These are phyloP conservation scores for Rhinolophus sinicus DNA, from an alignment of 2,113 vertebrate species.

Conservation along the genomic window DNA sequence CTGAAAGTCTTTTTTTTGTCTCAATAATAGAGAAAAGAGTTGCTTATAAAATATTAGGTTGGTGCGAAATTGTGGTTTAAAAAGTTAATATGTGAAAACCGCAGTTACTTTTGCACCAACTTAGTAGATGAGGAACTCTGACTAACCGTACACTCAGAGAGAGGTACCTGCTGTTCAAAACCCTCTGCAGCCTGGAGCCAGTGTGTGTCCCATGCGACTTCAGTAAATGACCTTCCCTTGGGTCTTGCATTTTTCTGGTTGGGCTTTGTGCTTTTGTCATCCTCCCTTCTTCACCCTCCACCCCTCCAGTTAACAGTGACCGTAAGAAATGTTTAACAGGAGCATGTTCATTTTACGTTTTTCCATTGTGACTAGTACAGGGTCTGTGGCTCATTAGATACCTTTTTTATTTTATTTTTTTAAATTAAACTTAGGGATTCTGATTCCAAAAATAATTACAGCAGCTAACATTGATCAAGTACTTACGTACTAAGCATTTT, in stretches of 20 bases:
- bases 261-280: neutral
- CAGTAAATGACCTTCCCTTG: neutral
- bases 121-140: neutral
- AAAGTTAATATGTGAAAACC: too few species aligned
- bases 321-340: neutral
- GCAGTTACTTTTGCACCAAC: too few species aligned
- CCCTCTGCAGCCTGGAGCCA: neutral
- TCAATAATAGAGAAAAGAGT: neutral
- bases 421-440: neutral
- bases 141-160: neutral
- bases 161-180: neutral
- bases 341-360: neutral
- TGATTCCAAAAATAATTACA: neutral
- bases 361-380: neutral
- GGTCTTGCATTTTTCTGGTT: neutral
- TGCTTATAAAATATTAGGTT: neutral
- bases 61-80: too few species aligned
- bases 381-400: neutral
- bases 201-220: neutral
- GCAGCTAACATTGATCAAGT: neutral
- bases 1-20: neutral
- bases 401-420: neutral
- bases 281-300: accelerated
- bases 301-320: neutral
- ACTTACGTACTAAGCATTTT: neutral